Percentiles rank a stretch among this genome's conserved stretches.
Evolutionary conservation across 2,797 vertebrate genomes (phyloP).

Genomic region (Urophycis tenuis): DNA sequence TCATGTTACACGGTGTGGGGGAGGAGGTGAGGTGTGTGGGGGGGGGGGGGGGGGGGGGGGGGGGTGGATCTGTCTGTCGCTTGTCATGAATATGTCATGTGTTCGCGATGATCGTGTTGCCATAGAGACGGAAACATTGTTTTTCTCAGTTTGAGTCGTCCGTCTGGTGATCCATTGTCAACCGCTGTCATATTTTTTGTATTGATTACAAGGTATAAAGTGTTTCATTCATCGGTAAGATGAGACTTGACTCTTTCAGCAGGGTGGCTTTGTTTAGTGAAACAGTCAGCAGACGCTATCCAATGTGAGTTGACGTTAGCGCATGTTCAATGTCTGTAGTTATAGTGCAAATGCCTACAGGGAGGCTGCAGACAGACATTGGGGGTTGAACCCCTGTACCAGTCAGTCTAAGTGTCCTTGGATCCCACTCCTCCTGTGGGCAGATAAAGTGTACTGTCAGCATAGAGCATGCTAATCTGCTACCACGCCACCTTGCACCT

Average conservation of each 20-base stretch:
- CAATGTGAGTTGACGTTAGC: too few relatives aligned
- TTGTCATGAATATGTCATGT: not conserved
- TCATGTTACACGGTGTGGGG: conserved; percentile 50
- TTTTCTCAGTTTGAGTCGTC: not conserved
- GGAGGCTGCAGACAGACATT: not conserved
- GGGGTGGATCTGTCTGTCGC: not conserved
- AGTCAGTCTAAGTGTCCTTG: not conserved
- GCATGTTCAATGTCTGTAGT: not conserved
- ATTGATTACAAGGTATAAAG: not conserved
- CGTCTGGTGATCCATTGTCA: not conserved
- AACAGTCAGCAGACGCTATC: too few relatives aligned
- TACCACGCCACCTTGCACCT: too few relatives aligned
- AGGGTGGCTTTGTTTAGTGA: not conserved
- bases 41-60: conserved; percentile 33
- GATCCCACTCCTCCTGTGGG: not conserved
- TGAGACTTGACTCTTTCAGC: not conserved
- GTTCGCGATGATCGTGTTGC: not conserved
- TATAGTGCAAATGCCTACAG: not conserved
- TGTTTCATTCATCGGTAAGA: not conserved
- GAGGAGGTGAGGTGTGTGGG: conserved; percentile 35
- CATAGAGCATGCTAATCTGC: not conserved
- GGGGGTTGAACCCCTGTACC: not conserved
- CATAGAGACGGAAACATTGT: not conserved
- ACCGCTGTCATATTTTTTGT: not conserved
- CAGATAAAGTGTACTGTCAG: not conserved